phyloP scores from a whole-genome alignment of 2,888 invertebrate genomes.

The Diadegma fenestrale region DNA sequence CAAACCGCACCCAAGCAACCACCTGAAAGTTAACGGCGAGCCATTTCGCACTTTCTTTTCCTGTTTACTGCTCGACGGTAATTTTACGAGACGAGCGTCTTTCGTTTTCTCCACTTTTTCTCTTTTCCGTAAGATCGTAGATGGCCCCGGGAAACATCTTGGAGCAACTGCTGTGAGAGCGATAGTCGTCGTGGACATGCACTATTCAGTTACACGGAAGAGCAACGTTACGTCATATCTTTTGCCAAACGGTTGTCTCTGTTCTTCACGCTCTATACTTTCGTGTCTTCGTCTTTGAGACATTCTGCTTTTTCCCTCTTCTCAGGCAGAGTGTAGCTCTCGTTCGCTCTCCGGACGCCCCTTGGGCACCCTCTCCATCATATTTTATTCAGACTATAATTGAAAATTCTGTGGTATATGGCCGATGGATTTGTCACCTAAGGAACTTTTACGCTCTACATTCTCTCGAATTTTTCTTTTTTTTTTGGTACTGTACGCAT shows the following conservation, averaged over 20 bases:
- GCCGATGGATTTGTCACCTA: constrained; percentile 82
- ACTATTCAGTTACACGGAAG: constrained; percentile 79
- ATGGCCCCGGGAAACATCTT: constrained; percentile 61
- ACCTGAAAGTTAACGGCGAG: constrained; percentile 70
- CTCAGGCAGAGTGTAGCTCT: background rate
- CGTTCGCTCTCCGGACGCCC: constrained; percentile 52
- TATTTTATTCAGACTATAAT: constrained; percentile 82
- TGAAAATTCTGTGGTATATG: constrained; percentile 81
- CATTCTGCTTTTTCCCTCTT: constrained; percentile 29
- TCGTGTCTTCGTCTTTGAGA: constrained; percentile 35
- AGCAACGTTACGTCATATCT: constrained; percentile 79
- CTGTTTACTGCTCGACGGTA: constrained; percentile 74
- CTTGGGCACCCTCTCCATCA: constrained; percentile 66
- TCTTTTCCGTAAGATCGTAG: constrained; percentile 63
- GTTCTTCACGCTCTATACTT: constrained; percentile 44
- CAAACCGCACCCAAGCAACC: constrained; percentile 44
- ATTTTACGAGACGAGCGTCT: constrained; percentile 74
- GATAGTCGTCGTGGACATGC: constrained; percentile 72
- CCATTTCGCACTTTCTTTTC: constrained; percentile 72
- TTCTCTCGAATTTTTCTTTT: constrained; percentile 74
- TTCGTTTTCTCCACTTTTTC: constrained; percentile 17
- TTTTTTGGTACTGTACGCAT: background rate
- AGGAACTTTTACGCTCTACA: constrained; percentile 79
- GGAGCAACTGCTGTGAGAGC: constrained; percentile 15
- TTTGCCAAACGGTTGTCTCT: constrained; percentile 51